These are phyloP conservation scores for Labia minor DNA, from an alignment of 2,888 invertebrate genomes.

Conservation along the genomic window DNA sequence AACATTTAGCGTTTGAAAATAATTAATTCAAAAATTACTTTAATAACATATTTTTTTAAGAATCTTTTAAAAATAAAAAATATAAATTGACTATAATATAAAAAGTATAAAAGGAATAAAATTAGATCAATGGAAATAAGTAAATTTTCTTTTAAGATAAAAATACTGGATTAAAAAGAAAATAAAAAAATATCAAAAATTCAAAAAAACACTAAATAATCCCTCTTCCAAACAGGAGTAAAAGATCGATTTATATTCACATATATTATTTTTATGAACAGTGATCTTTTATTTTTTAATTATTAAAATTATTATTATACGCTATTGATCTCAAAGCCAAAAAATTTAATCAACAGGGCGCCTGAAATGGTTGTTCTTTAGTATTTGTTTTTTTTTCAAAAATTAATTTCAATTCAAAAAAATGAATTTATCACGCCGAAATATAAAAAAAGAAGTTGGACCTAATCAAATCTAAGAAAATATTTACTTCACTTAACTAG, in stretches of 20 bases:
- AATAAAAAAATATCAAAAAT: not conserved
- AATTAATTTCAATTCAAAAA: not conserved
- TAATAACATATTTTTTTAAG: not conserved
- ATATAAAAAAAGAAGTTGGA: not conserved
- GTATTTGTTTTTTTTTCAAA: not conserved
- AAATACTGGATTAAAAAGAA: not conserved
- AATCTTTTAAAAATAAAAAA: conserved; percentile 17
- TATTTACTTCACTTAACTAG: not conserved
- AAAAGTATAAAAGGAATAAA: conserved; percentile 22
- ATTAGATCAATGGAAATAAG: too few species aligned
- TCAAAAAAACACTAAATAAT: too few species aligned
- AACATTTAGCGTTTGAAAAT: not conserved
- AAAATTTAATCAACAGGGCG: not conserved
- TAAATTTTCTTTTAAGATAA: not conserved
- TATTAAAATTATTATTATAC: not conserved
- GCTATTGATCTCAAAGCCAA: not conserved
- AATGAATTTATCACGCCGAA: not conserved
- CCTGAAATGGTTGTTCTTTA: not conserved
- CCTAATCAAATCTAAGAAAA: not conserved
- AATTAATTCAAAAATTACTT: not conserved
- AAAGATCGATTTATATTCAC: too few species aligned
- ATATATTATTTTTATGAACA: too few species aligned
- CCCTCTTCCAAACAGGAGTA: too few species aligned
- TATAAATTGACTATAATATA: conserved; percentile 22
- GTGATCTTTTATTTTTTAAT: too few species aligned